Percentiles rank a stretch among this genome's conserved stretches.
Evolutionary conservation across 2,113 vertebrate species (phyloP).

Genomic region (Oostethus manadensis): DNA sequence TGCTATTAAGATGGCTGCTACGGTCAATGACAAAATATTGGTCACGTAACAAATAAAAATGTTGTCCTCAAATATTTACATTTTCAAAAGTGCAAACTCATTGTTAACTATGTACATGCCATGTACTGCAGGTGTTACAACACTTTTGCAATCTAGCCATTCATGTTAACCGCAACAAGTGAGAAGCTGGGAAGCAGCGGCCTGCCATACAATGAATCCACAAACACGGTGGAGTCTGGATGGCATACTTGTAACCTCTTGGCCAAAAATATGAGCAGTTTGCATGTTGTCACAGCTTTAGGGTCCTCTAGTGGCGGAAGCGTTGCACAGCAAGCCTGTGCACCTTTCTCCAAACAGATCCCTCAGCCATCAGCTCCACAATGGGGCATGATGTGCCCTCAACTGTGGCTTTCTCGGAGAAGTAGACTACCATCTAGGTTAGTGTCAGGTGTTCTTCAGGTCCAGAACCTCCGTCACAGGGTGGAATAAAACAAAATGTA

Average conservation of each 20-base stretch:
- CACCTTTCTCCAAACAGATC: slow-evolving; percentile 5
- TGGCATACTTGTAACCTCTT: slow-evolving; percentile 42
- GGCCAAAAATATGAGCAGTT: slow-evolving; percentile 36
- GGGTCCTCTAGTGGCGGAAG: slow-evolving; percentile 51
- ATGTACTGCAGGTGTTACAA: slow-evolving; percentile 44
- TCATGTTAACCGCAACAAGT: slow-evolving; percentile 59
- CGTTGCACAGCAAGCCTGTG: slow-evolving; percentile 26
- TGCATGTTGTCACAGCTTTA: slow-evolving; percentile 46
- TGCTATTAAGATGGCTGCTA: slow-evolving; percentile 41
- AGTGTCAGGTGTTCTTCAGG: slow-evolving; percentile 42
- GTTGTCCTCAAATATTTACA: slow-evolving; percentile 75
- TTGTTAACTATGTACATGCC: slow-evolving; percentile 77
- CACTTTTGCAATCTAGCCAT: slow-evolving; percentile 73
- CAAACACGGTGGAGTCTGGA: slow-evolving; percentile 17
- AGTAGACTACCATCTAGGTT: slow-evolving; percentile 22
- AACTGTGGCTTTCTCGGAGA: slow-evolving; percentile 27
- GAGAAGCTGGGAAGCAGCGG: slow-evolving; percentile 59
- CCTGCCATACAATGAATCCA: slow-evolving; percentile 35
- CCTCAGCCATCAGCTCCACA: background rate
- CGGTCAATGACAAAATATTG: slow-evolving; percentile 42
- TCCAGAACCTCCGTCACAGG: slow-evolving; percentile 70
- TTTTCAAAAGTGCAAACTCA: slow-evolving; percentile 82
- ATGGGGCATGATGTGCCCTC: slow-evolving; percentile 6
- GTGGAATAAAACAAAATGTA: slow-evolving; percentile 98
- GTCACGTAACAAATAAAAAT: slow-evolving; percentile 75